Percentiles rank a stretch among this genome's conserved stretches.
Evolutionary conservation across 2,113 vertebrate species (phyloP).

Genomic region (Strigops habroptila): DNA sequence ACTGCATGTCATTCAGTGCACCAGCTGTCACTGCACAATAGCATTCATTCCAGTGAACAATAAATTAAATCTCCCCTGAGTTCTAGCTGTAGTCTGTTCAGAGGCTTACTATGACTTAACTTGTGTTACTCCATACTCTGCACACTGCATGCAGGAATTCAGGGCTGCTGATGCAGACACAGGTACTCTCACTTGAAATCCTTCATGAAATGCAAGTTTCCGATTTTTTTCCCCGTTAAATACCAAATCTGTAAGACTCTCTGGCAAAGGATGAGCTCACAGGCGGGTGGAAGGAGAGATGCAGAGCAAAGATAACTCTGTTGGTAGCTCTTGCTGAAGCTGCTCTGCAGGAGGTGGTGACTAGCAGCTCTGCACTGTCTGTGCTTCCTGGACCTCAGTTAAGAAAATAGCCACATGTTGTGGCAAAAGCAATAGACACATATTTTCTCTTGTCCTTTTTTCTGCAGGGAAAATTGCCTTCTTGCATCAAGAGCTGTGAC

Average conservation of each 20-base stretch:
- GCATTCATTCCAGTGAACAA: slow-evolving; percentile 59
- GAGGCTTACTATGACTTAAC: not conserved
- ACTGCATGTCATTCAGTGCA: slow-evolving; percentile 21
- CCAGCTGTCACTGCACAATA: slow-evolving; percentile 64
- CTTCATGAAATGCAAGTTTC: not conserved
- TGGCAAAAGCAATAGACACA: not conserved
- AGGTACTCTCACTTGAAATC: not conserved
- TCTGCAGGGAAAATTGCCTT: not conserved
- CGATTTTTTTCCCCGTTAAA: not conserved
- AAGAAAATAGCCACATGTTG: not conserved
- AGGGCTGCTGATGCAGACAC: not conserved
- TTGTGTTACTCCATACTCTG: not conserved
- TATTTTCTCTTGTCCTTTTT: not conserved
- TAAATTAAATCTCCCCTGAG: slow-evolving; percentile 23
- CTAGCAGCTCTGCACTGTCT: not conserved
- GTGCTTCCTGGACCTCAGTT: not conserved
- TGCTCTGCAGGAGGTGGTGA: not conserved
- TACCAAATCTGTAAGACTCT: not conserved
- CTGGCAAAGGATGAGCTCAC: not conserved
- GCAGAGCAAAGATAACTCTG: not conserved
- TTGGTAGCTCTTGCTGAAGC: not conserved
- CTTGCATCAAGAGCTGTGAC: not conserved
- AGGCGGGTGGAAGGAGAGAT: not conserved
- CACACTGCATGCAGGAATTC: not conserved
- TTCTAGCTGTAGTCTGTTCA: slow-evolving; percentile 10